Conservation (phyloP, 1,140 invertebrate species). For the Sitobion miscanthi region DNA sequence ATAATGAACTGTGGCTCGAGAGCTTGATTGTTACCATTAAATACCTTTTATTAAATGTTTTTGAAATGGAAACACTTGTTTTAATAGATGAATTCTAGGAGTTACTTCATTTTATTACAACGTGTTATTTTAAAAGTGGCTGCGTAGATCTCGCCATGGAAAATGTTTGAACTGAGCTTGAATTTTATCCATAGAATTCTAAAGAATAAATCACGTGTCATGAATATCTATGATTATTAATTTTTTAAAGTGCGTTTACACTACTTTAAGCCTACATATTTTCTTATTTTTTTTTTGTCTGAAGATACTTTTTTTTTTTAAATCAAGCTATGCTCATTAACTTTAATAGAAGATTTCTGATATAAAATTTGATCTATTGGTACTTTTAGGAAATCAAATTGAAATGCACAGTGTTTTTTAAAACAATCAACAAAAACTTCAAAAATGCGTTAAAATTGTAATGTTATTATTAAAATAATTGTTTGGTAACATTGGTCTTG, state of each 20-base stretch:
- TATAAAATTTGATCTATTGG: too few species aligned
- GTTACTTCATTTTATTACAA: background rate
- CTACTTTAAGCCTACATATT: background rate
- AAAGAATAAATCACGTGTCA: background rate
- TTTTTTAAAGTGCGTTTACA: background rate
- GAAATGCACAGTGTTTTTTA: too few species aligned
- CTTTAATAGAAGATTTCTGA: too few species aligned
- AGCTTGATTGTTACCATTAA: background rate
- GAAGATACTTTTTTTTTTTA: too few species aligned
- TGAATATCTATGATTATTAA: background rate
- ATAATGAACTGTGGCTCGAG: background rate
- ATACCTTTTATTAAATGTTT: background rate
- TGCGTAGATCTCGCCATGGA: background rate
- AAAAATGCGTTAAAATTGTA: too few species aligned
- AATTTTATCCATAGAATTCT: background rate
- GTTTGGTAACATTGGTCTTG: too few species aligned
- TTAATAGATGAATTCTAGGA: background rate
- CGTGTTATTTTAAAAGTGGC: background rate
- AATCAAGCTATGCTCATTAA: too few species aligned
- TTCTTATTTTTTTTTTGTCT: background rate
- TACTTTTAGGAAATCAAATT: too few species aligned
- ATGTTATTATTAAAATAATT: too few species aligned
- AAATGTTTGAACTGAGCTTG: background rate
- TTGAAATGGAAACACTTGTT: background rate
- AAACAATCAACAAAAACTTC: too few species aligned